These are phyloP conservation scores for Merops nubicus DNA, from an alignment of 2,113 vertebrate species.

Conservation along the genomic window DNA sequence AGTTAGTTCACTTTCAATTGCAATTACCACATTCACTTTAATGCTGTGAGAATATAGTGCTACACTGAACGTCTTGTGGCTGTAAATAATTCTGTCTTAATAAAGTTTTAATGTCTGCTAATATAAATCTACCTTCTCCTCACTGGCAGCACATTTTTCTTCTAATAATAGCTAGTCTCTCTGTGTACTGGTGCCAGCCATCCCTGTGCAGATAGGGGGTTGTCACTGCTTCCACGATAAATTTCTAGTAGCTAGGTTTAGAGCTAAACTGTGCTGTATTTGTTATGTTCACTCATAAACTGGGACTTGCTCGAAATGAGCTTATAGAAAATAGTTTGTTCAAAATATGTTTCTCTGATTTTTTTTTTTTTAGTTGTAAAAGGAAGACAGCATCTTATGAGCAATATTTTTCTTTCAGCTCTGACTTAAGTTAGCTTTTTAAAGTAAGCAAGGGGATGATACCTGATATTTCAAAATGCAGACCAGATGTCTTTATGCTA, in stretches of 20 bases:
- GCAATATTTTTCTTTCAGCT: not conserved
- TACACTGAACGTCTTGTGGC: not conserved
- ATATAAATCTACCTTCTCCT: not conserved
- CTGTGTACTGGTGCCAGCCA: not conserved
- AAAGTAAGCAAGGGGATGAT: not conserved
- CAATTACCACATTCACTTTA: not conserved
- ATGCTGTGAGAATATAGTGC: not conserved
- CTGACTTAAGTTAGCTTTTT: not conserved
- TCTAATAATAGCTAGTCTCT: not conserved
- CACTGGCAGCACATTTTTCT: not conserved
- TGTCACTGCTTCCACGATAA: not conserved
- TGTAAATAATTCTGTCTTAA: conserved; percentile 10
- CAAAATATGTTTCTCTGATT: not conserved
- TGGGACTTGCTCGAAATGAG: too few relatives aligned
- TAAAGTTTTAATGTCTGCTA: not conserved
- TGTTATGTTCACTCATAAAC: not conserved
- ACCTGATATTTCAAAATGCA: not conserved
- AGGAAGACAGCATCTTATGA: not conserved
- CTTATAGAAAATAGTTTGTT: too few relatives aligned
- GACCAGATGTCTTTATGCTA: not conserved
- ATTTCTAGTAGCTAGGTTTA: not conserved
- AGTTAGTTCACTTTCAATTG: not conserved
- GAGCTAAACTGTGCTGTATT: not conserved
- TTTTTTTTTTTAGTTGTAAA: not conserved
- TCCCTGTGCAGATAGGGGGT: not conserved